Evolutionary conservation across 1,140 invertebrate species (phyloP).

Genomic region (Octopus bimaculoides): DNA sequence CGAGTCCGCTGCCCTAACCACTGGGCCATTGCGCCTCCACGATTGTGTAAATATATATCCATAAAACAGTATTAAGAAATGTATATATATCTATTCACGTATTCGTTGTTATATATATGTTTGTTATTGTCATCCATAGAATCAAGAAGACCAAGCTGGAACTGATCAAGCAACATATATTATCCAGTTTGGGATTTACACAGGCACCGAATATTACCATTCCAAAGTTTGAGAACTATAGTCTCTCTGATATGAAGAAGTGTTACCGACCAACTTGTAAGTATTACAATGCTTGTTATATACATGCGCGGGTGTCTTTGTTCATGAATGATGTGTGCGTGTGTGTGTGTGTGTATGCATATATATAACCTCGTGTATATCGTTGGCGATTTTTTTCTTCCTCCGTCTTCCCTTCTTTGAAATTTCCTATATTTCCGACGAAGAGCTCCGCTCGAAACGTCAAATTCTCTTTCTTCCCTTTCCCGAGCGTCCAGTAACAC

Average conservation of each 20-base stretch:
- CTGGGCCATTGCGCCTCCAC: no score
- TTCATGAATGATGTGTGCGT: no score
- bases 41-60: neutral
- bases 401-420: no score
- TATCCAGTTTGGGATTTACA: neutral
- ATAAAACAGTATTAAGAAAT: neutral
- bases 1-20: no score
- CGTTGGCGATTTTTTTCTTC: no score
- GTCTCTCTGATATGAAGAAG: neutral
- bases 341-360: no score
- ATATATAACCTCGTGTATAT: no score
- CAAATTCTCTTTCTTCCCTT: no score
- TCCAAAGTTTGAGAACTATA: neutral
- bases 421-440: no score
- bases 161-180: neutral
- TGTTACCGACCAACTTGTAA: neutral
- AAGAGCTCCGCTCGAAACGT: no score
- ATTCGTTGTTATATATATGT: neutral
- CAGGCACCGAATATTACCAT: neutral
- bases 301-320: no score
- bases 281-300: neutral
- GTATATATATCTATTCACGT: neutral
- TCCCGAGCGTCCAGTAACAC: no score
- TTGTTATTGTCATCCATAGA: neutral
- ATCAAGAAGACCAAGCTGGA: neutral